Evolutionary conservation across 2,113 vertebrate species (phyloP).

Genomic region (Clarias macrocephalus): DNA sequence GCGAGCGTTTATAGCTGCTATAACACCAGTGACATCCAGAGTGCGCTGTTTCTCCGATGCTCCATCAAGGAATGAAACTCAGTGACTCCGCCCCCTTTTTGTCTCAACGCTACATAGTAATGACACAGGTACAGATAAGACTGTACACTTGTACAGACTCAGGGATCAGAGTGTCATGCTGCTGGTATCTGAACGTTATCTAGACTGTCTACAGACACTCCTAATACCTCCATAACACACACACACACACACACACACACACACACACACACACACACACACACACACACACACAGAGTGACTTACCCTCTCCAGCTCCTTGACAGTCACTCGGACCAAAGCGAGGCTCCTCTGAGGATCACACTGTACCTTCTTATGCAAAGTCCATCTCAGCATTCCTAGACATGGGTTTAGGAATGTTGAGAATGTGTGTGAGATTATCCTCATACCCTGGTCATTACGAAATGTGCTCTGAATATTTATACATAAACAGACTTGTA

Average conservation of each 20-base stretch:
- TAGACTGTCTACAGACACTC: neutral
- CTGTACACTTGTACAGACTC: neutral
- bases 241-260: neutral
- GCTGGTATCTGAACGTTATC: neutral
- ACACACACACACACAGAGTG: constrained; percentile 17
- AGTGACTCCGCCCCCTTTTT: neutral
- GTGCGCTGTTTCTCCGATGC: neutral
- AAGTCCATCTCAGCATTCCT: constrained; percentile 94
- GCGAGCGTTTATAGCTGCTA: neutral
- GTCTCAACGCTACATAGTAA: neutral
- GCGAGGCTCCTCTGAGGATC: constrained; percentile 75
- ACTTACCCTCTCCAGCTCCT: constrained; percentile 89
- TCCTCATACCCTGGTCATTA: neutral
- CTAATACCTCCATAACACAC: neutral
- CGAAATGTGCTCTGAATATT: neutral
- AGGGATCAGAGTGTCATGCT: neutral
- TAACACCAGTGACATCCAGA: neutral
- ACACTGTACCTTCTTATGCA: constrained; percentile 88
- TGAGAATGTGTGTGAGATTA: neutral
- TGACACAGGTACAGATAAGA: neutral
- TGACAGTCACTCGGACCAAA: constrained; percentile 82
- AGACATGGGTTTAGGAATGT: neutral
- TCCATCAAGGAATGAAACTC: neutral
- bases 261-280: constrained; percentile 19
- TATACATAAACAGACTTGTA: neutral